A percentile compares a stretch with the other conserved stretches of the same genome.
Conservation (phyloP, 53 echinoderm and acorn worm species). For the Temnopleurus reevesii region DNA sequence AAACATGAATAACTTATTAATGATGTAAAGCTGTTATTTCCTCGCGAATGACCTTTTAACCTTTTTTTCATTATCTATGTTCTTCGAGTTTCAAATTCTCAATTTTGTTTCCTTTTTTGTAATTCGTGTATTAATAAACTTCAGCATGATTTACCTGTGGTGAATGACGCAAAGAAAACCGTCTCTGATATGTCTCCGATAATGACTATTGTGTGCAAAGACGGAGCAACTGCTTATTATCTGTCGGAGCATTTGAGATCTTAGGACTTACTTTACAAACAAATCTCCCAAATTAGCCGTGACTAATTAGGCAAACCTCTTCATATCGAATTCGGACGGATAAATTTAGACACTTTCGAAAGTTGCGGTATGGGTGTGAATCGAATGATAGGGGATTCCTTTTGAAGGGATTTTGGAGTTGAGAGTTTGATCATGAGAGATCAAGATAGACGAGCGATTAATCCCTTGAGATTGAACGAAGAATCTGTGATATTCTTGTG, state of each 20-base stretch:
- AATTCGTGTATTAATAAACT: no score
- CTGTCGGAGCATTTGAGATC: not conserved
- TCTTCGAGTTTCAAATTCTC: no score
- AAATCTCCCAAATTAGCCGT: conserved; percentile 13
- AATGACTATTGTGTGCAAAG: conserved; percentile 13
- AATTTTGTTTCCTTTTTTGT: no score
- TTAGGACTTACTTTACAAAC: not conserved
- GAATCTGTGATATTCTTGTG: not conserved
- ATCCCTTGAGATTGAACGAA: not conserved
- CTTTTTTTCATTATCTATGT: no score
- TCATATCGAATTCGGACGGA: not conserved
- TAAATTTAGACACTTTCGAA: conserved; percentile 28
- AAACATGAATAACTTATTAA: no score
- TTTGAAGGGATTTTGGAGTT: not conserved
- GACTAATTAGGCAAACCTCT: conserved; percentile 35
- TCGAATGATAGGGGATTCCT: not conserved
- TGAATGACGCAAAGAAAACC: conserved; percentile 12
- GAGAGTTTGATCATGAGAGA: not conserved
- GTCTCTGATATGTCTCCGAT: not conserved
- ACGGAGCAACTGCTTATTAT: not conserved
- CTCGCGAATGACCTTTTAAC: no score
- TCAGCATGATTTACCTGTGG: not conserved
- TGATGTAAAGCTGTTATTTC: no score
- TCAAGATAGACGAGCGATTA: not conserved
- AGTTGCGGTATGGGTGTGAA: conserved; percentile 8